Evolutionary conservation across 2,888 invertebrate genomes (phyloP).

Genomic region (Ashinkailepas kermadecensis): DNA sequence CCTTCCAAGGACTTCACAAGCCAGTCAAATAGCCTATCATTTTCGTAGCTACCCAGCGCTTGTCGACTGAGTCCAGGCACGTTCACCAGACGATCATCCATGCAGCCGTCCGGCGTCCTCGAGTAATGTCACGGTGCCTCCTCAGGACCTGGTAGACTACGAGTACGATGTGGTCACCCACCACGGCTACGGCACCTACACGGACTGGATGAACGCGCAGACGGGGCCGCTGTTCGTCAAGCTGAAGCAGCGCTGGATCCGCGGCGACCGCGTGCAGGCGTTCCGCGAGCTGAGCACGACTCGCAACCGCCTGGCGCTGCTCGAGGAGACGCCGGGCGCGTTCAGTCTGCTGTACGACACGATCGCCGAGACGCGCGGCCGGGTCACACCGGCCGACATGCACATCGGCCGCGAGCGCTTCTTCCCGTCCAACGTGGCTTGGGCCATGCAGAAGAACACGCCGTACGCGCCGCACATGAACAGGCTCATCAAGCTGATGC

Average conservation of each 20-base stretch:
- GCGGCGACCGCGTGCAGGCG: constrained; percentile 5
- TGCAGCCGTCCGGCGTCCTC: background rate
- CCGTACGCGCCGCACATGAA: background rate
- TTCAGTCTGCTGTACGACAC: constrained; percentile 9
- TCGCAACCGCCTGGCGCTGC: background rate
- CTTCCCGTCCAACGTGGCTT: constrained; percentile 13
- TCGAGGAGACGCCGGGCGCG: constrained; percentile 17
- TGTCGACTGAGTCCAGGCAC: too few relatives aligned
- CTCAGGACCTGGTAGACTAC: constrained; percentile 15
- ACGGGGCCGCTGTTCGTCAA: background rate
- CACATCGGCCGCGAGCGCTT: constrained; percentile 7
- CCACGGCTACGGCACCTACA: constrained; percentile 14
- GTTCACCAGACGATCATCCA: too few relatives aligned
- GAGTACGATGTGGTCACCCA: constrained; percentile 11
- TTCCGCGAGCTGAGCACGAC: background rate
- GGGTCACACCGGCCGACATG: background rate
- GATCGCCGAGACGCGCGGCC: background rate
- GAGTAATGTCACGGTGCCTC: background rate
- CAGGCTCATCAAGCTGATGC: background rate
- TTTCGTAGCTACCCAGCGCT: too few relatives aligned
- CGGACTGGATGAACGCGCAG: constrained; percentile 21
- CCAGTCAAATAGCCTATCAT: too few relatives aligned
- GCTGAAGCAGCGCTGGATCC: constrained; percentile 10
- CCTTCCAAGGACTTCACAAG: too few relatives aligned
- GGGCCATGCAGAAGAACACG: constrained; percentile 17